Base-by-base conservation (phyloP, 2,888 invertebrate genomes). In the Mythimna pallens region DNA sequence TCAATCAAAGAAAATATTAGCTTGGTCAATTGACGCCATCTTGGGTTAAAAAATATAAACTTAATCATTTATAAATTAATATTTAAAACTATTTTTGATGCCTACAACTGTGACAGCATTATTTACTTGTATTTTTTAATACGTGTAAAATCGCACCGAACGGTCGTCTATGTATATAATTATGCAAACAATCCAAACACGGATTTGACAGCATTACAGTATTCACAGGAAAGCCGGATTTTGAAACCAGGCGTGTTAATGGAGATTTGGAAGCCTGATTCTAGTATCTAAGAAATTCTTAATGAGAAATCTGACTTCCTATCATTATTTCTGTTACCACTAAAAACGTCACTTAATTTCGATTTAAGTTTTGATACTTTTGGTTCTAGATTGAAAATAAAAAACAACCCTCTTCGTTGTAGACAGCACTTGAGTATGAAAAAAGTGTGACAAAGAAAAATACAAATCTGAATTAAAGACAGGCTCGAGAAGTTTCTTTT, bases 1-100 rank as follows among this genome's bases (percentile, higher is more conserved):
- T 82, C 79, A 82, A 82, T 70, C 67, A 73, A 70, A 80, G 79
- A 82, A 78, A 78, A 82, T 82, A 73, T 80, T 64, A 64, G 55
- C 65, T 78, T 52, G 50, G 65, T 63, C 55, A 76, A 61, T 55
- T 54, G 54, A 57, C 67, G 71, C 66, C 57, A 81, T 70, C 22
- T 76, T 79, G 40, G 7, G 54, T 67, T 57, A 22, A 57, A n/a
- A 17, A 64, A 43, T 63, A 47, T 25, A 7, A 58, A 58, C 17
- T 52, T 52, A 70, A 62, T 72, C 55, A 5, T 43, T 36, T 25
- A 52, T 14, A 36, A 25, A 68, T 47, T 30, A 12, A 7, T 22
- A 36, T 22, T 50, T 8, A 9, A 43, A 40, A 40, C 22, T 25
- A 17, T 43, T 25, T 22, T 17, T 22, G n/a, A 47, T 17, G 47